These are phyloP conservation scores for Thalassoma bifasciatum DNA, from an alignment of 2,113 vertebrate genomes.

Conservation along the genomic window DNA sequence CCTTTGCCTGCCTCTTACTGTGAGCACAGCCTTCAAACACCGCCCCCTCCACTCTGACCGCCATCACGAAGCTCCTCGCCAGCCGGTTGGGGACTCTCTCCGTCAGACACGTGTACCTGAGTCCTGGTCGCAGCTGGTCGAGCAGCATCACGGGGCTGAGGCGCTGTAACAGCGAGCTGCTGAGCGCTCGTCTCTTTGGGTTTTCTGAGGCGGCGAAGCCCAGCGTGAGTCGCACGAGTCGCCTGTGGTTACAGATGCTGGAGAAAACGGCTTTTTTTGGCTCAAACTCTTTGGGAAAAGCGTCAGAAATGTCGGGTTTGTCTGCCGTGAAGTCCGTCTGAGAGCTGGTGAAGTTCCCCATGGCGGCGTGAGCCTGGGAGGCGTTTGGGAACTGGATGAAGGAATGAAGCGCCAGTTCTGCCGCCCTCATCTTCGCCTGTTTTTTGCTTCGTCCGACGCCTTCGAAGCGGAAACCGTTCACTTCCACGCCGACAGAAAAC, in stretches of 20 bases:
- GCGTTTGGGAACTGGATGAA: conserved; percentile 93
- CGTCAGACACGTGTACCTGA: conserved; percentile 90
- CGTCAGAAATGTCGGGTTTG: conserved; percentile 86
- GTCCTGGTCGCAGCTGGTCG: conserved; percentile 88
- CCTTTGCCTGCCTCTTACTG: conserved; percentile 94
- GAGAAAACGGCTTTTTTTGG: conserved; percentile 69
- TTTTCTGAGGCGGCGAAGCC: conserved; percentile 44
- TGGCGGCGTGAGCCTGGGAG: conserved; percentile 88
- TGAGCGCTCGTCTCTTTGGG: conserved; percentile 48
- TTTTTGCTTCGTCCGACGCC: conserved; percentile 94
- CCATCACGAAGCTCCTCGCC: conserved; percentile 89
- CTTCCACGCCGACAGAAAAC: conserved; percentile 91
- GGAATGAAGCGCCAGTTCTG: conserved; percentile 89
- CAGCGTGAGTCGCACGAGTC: conserved; percentile 29
- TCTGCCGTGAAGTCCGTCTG: conserved; percentile 91
- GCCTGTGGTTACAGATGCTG: conserved; percentile 53
- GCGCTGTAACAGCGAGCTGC: conserved; percentile 61
- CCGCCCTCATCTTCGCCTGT: conserved; percentile 91
- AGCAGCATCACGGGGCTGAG: conserved; percentile 90
- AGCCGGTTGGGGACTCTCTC: conserved; percentile 86
- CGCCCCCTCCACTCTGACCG: conserved; percentile 88
- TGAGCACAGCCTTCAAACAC: conserved; percentile 93
- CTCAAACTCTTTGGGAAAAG: conserved; percentile 89
- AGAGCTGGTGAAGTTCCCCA: conserved; percentile 81
- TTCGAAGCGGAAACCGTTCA: conserved; percentile 90